phyloP scores from a whole-genome alignment of 2,797 vertebrate genomes.

The Hydrolagus colliei region DNA sequence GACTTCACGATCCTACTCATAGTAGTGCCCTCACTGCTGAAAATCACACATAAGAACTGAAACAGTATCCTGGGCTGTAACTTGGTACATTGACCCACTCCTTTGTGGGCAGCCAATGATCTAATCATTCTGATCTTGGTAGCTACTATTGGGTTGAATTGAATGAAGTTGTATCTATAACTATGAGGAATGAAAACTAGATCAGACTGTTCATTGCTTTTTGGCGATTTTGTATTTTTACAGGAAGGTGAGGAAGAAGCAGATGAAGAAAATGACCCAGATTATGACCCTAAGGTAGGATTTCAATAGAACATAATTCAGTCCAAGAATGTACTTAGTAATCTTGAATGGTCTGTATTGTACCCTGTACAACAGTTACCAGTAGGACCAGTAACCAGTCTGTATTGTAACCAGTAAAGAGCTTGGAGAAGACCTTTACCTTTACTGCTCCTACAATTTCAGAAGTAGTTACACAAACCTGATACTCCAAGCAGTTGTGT shows the following conservation, averaged over 20 bases:
- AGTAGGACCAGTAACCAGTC: no score
- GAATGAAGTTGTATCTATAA: background rate
- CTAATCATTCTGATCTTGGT: no score
- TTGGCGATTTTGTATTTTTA: slow-evolving; percentile 39
- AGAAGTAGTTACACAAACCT: background rate
- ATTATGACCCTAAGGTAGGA: slow-evolving; percentile 91
- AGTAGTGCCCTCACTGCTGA: no score
- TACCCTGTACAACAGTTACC: no score
- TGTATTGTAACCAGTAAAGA: background rate
- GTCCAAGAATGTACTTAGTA: no score
- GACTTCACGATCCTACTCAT: no score
- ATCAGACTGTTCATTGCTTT: background rate
- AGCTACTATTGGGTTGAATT: background rate
- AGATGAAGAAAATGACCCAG: slow-evolving; percentile 95
- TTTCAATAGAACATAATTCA: background rate
- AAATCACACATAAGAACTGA: no score
- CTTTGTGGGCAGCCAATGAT: no score
- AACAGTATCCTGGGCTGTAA: no score
- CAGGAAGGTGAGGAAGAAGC: slow-evolving; percentile 97
- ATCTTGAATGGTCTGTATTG: no score
- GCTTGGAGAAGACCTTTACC: background rate
- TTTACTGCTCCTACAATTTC: background rate
- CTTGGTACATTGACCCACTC: no score
- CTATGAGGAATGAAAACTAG: background rate
- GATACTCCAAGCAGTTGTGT: background rate